Percentiles rank a stretch among this genome's conserved stretches.
Evolutionary conservation across 1,140 invertebrate species (phyloP).

Genomic region (Plodia interpunctella): DNA sequence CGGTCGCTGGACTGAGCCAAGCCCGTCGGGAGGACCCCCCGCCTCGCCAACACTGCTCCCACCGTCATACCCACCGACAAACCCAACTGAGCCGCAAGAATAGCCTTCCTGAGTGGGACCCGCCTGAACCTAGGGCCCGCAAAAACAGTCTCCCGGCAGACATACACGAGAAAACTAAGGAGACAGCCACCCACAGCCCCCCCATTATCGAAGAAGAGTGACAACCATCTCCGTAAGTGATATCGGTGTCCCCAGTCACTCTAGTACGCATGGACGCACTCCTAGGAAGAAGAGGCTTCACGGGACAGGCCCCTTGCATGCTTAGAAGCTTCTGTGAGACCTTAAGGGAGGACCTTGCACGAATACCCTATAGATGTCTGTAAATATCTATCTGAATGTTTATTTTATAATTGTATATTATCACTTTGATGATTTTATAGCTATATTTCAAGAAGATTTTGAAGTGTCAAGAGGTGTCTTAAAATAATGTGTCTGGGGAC

Average conservation of each 20-base stretch:
- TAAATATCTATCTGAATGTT: slow-evolving; percentile 29
- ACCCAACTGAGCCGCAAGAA: slow-evolving; percentile 61
- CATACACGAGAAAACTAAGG: slow-evolving; percentile 52
- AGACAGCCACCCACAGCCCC: slow-evolving; percentile 35
- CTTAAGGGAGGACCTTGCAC: slow-evolving; percentile 56
- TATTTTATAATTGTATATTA: slow-evolving; percentile 6
- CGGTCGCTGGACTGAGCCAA: slow-evolving; percentile 62
- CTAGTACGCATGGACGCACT: slow-evolving; percentile 68
- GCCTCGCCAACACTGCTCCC: slow-evolving; percentile 64
- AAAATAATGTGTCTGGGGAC: too few species aligned
- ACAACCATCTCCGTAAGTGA: slow-evolving; percentile 66
- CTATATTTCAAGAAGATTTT: not conserved
- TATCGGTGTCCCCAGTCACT: slow-evolving; percentile 63
- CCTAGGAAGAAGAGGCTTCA: slow-evolving; percentile 52
- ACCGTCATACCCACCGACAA: slow-evolving; percentile 58
- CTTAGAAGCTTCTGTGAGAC: slow-evolving; percentile 69
- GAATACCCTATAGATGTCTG: slow-evolving; percentile 59
- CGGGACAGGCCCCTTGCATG: slow-evolving; percentile 69
- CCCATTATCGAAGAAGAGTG: slow-evolving; percentile 59
- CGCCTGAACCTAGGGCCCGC: slow-evolving; percentile 57
- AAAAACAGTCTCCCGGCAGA: slow-evolving; percentile 71
- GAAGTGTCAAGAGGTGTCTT: too few species aligned
- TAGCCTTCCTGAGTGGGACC: slow-evolving; percentile 68
- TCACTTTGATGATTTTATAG: not conserved
- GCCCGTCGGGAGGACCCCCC: slow-evolving; percentile 50